Evolutionary conservation across 1,140 invertebrate species (phyloP).

Genomic region (Tyrophagus putrescentiae): DNA sequence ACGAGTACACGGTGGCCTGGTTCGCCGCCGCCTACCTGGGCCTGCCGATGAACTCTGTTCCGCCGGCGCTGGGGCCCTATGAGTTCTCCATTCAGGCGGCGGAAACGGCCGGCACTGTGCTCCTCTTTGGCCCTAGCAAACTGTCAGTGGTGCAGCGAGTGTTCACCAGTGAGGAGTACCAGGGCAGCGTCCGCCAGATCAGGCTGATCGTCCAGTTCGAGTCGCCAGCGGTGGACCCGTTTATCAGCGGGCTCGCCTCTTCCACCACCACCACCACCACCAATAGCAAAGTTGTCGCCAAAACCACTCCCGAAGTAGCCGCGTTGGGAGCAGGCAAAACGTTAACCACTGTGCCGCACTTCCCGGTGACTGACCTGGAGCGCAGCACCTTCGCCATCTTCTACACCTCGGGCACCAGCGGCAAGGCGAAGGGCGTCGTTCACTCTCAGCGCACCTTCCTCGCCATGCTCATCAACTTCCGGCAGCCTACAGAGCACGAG

Average conservation of each 20-base stretch:
- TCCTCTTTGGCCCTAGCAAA: background rate
- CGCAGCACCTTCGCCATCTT: background rate
- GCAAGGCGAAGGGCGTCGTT: background rate
- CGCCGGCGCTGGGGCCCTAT: too few relatives aligned
- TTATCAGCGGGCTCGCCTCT: background rate
- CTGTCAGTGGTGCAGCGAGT: background rate
- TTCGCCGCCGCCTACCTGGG: too few relatives aligned
- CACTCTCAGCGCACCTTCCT: too few relatives aligned
- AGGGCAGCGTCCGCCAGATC: background rate
- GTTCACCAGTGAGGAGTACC: background rate
- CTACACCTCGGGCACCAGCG: background rate
- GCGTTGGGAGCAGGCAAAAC: background rate
- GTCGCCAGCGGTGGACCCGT: background rate
- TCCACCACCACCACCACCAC: too few relatives aligned
- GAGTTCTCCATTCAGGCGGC: too few relatives aligned
- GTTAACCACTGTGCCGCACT: background rate
- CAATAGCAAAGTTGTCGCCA: background rate
- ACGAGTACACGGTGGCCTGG: too few relatives aligned
- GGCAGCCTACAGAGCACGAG: too few relatives aligned
- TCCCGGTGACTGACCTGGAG: background rate
- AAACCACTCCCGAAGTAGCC: background rate
- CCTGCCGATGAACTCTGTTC: too few relatives aligned
- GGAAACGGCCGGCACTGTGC: background rate
- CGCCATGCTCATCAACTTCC: too few relatives aligned
- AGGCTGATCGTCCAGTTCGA: background rate